Conservation (phyloP, 2,797 vertebrate species). For the Labroides dimidiatus region DNA sequence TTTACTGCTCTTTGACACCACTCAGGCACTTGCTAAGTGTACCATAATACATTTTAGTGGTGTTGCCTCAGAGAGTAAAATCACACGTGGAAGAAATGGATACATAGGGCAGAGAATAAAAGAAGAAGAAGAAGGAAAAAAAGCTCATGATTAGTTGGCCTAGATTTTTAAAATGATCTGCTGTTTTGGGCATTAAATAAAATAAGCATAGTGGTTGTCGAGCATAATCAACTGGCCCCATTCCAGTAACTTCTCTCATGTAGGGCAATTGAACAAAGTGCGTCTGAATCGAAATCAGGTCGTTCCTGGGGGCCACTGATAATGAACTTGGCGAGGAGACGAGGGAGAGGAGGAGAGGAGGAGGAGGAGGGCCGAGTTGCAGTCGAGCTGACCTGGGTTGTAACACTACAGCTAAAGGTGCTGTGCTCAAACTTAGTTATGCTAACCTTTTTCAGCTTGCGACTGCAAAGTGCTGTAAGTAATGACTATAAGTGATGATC, state of each 20-base stretch:
- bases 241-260: conserved; percentile 73
- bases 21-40: conserved; percentile 54
- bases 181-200: conserved; percentile 81
- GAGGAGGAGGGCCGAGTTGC: conserved; percentile 57
- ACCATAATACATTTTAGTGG: conserved; percentile 51
- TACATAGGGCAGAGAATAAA: conserved; percentile 36
- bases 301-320: conserved; percentile 79
- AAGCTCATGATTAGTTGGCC: conserved; percentile 68
- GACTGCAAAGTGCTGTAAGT: conserved; percentile 75
- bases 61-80: conserved; percentile 46
- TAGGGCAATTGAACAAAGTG: conserved; percentile 84
- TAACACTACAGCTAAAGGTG: conserved; percentile 53
- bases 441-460: conserved; percentile 64
- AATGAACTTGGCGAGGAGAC: conserved; percentile 77
- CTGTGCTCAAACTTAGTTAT: conserved; percentile 63
- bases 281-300: conserved; percentile 83
- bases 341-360: conserved; percentile 28
- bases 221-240: conserved; percentile 78
- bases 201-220: conserved; percentile 70
- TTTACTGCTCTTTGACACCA: conserved; percentile 56
- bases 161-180: conserved; percentile 74
- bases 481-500: conserved; percentile 76
- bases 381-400: conserved; percentile 70
- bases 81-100: conserved; percentile 38
- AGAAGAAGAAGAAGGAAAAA: conserved; percentile 17